Evolutionary conservation across 2,888 invertebrate genomes (phyloP), one percentile per base, ranked within the genome.

Genomic region (Ligdia adustata): DNA sequence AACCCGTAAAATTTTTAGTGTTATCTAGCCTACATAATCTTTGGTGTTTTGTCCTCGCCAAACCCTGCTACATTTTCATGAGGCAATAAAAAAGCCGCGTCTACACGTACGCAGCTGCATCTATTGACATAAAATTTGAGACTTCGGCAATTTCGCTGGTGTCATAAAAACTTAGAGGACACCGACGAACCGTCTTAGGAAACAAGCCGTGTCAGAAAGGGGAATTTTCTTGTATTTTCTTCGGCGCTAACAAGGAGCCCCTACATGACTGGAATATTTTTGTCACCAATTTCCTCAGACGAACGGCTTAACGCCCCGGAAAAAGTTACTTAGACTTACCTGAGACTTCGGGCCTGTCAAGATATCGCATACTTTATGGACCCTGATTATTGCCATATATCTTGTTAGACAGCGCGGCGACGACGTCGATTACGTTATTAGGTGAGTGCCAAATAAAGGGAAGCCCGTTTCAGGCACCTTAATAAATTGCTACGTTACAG

Each of bases 181-280:
- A 72, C 72, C 69, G 72, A 66, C 67, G 66, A 64, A 57, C 70
- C 67, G 66, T 72, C 69, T 75, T 72, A 64, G 66, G 72, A 73
- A 78, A 78, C 73, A 77, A 73, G 75, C 76, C 72, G 60, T 75
- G 81, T 82, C 79, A 79, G 76, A 68, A 54, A 63, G 68, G 71
- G 75, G 69, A 75, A 72, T 77, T 74, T 75, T 70, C 78, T 72
- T 79, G 75, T 82, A 79, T 84, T 83, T 78, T 76, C 76, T 69
- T 73, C 70, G 73, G 67, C 77, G 76, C 77, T 88, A 88, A 87
- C 87, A 88, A 88, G 87, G 76, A 77, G 69, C 68, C 59, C 56
- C 69, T 79, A 82, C 89, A 90, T 86, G 89, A 88, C 82, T 78
- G 75, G 89, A 90, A 90, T 90, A 88, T 82, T 86, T 82, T 81